Percentiles rank a stretch among this genome's conserved stretches.
Evolutionary conservation across 2,797 vertebrate species (phyloP).

Genomic region (Phalloptychus januarius): DNA sequence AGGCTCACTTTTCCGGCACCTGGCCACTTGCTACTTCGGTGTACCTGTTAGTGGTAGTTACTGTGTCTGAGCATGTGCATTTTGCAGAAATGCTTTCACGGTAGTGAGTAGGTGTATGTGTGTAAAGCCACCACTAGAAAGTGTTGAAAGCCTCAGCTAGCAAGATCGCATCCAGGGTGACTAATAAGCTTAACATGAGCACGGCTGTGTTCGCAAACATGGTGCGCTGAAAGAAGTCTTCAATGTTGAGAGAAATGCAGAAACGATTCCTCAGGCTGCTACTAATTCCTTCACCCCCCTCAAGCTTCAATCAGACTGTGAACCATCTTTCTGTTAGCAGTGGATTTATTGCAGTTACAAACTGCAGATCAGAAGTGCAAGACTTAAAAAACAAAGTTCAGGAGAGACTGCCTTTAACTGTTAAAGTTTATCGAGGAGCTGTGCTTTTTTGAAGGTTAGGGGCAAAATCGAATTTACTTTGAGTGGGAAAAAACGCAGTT

Average conservation of each 20-base stretch:
- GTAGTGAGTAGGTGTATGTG: conserved; percentile 84
- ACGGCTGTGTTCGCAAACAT: conserved; percentile 78
- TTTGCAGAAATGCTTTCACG: conserved; percentile 76
- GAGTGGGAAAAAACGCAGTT: conserved; percentile 7
- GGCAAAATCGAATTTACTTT: conserved; percentile 22
- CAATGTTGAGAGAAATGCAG: conserved; percentile 78
- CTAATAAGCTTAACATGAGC: conserved; percentile 87
- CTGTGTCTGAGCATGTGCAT: conserved; percentile 73
- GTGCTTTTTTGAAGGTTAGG: conserved; percentile 14
- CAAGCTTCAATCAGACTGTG: conserved; percentile 79
- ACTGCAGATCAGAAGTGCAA: conserved; percentile 55
- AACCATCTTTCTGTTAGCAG: conserved; percentile 72
- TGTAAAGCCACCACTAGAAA: conserved; percentile 84
- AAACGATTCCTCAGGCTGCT: conserved; percentile 78
- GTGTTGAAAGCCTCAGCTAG: conserved; percentile 85
- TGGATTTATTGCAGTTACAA: conserved; percentile 59
- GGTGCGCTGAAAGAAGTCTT: conserved; percentile 77
- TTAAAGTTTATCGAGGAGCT: conserved; percentile 40
- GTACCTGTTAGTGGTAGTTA: conserved; percentile 73
- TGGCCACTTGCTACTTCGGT: conserved; percentile 62
- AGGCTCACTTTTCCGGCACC: conserved; percentile 50
- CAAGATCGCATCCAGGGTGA: conserved; percentile 86
- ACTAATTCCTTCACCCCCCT: conserved; percentile 80
- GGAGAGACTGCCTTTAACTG: conserved; percentile 39
- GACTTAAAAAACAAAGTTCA: conserved; percentile 62